phyloP scores from a whole-genome alignment of 2,797 vertebrate species.

The Arctocebus calabarensis region DNA sequence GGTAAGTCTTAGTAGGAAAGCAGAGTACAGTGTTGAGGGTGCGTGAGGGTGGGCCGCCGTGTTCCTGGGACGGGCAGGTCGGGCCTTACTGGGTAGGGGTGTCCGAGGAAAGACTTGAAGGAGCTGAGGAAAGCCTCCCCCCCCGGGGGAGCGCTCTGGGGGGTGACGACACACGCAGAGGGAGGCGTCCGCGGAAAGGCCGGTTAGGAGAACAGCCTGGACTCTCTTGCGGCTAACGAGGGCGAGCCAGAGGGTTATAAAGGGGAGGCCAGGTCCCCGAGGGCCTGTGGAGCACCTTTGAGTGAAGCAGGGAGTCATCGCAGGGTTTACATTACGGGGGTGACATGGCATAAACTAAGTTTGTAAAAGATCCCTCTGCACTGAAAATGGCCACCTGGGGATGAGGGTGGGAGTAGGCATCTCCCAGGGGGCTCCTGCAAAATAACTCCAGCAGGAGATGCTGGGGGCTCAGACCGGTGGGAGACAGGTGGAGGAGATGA shows the following conservation, averaged over 20 bases:
- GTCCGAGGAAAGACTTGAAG: background rate
- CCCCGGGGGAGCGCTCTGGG: fast-evolving
- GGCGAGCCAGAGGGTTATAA: background rate
- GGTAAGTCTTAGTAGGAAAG: background rate
- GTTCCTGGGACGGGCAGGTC: background rate
- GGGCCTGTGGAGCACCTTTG: background rate
- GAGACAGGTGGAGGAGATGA: background rate
- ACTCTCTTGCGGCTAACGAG: background rate
- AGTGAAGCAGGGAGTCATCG: background rate
- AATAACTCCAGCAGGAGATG: background rate
- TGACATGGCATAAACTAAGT: background rate
- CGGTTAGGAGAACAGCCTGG: background rate
- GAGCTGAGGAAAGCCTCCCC: background rate
- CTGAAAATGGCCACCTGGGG: background rate
- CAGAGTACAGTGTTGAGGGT: background rate
- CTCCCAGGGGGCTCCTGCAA: background rate
- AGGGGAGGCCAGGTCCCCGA: background rate
- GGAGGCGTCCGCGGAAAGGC: background rate
- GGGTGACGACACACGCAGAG: background rate
- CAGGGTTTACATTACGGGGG: background rate
- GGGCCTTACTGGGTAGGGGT: background rate
- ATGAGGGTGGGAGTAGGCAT: background rate
- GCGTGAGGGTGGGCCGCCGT: background rate
- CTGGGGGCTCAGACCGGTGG: background rate
- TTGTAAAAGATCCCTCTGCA: background rate